phyloP scores from a whole-genome alignment of 1,140 invertebrate genomes.

The Xylocopa sonorina region DNA sequence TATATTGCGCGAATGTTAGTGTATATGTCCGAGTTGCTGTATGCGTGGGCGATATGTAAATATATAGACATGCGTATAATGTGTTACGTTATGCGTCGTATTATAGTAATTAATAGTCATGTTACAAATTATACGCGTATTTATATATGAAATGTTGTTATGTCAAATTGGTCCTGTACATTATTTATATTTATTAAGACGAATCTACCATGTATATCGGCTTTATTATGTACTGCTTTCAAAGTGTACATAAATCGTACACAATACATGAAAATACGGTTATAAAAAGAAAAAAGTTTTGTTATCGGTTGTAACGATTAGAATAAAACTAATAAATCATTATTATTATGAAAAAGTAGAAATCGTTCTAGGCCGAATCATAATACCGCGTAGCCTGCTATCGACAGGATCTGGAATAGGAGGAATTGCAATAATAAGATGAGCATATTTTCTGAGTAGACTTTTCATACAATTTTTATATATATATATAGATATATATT shows the following conservation, averaged over 20 bases:
- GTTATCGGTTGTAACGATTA: constrained; percentile 52
- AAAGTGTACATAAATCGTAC: constrained; percentile 49
- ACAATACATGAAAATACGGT: constrained; percentile 25
- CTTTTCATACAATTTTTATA: constrained; percentile 76
- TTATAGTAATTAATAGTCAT: constrained; percentile 12
- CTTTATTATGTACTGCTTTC: constrained; percentile 53
- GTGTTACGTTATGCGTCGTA: not conserved
- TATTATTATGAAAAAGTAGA: constrained; percentile 66
- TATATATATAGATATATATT: constrained; percentile 68
- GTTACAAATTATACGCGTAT: constrained; percentile 32
- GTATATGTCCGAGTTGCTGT: constrained; percentile 28
- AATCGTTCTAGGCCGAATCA: not conserved
- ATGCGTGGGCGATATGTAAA: not conserved
- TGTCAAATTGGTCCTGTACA: constrained; percentile 38
- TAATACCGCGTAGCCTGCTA: not conserved
- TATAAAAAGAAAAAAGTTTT: constrained; percentile 44
- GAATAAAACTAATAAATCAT: constrained; percentile 62
- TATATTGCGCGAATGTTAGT: constrained; percentile 40
- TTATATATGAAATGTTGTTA: constrained; percentile 46
- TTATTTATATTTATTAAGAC: constrained; percentile 60
- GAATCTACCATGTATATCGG: constrained; percentile 52
- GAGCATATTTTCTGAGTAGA: constrained; percentile 33
- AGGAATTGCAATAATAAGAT: constrained; percentile 26
- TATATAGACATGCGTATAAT: constrained; percentile 28
- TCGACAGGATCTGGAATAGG: not conserved